Evolutionary conservation across 2,888 invertebrate species (phyloP).

Genomic region (Macrosiphum euphorbiae): DNA sequence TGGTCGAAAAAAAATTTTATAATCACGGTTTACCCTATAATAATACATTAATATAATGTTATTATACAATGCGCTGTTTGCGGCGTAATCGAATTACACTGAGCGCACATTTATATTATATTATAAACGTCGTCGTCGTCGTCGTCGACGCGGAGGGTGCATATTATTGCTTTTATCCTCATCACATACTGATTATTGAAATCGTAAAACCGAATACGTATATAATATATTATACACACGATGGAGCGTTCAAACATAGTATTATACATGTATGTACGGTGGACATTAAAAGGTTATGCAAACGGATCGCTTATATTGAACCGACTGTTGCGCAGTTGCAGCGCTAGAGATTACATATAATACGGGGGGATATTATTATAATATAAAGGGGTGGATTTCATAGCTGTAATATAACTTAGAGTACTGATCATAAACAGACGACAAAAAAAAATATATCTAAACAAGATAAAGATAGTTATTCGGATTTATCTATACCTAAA

Average conservation of each 20-base stretch:
- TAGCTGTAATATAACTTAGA: not conserved
- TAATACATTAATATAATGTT: not conserved
- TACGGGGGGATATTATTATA: not conserved
- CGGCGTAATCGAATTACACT: not conserved
- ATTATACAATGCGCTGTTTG: not conserved
- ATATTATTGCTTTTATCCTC: slow-evolving; percentile 20
- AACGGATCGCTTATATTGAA: not conserved
- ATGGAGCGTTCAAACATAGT: not conserved
- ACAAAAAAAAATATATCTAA: not conserved
- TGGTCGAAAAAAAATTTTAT: slow-evolving; percentile 4
- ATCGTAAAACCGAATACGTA: slow-evolving; percentile 9
- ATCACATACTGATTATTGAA: not conserved
- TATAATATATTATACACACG: not conserved
- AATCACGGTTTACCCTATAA: not conserved
- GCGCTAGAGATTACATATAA: not conserved
- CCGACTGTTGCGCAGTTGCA: not conserved
- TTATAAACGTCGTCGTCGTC: not conserved
- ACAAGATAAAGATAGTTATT: not conserved
- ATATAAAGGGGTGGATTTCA: not conserved
- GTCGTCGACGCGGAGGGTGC: not conserved
- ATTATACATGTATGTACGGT: not conserved
- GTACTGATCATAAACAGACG: not conserved
- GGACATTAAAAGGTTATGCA: not conserved
- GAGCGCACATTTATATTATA: not conserved
- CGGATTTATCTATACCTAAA: not conserved